Conservation (phyloP, 2,113 vertebrate species). For the Clarias batrachus region DNA sequence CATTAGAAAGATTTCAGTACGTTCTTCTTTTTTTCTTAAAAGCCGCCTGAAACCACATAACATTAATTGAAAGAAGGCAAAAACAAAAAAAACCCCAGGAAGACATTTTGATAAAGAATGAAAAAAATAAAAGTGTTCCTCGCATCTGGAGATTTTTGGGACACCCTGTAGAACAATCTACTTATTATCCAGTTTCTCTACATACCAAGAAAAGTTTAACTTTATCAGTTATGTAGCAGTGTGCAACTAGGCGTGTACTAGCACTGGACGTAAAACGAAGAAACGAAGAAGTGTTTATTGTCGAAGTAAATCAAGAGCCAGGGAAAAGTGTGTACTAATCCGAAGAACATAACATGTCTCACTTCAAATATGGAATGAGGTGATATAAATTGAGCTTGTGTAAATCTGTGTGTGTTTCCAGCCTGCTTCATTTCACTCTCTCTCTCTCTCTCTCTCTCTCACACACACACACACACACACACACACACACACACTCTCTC, state of each 20-base stretch:
- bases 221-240: slow-evolving; percentile 47
- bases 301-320: slow-evolving; percentile 5
- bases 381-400: background rate
- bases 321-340: slow-evolving; percentile 34
- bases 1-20: no score
- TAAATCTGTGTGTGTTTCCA: slow-evolving; percentile 16
- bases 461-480: background rate
- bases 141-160: no score
- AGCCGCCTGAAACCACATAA: no score
- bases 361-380: slow-evolving; percentile 7
- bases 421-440: background rate
- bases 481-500: background rate
- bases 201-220: slow-evolving; percentile 28
- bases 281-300: slow-evolving; percentile 32
- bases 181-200: slow-evolving; percentile 42
- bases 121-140: no score
- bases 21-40: no score
- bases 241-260: slow-evolving; percentile 45
- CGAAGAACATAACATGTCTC: slow-evolving; percentile 26
- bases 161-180: slow-evolving; percentile 12
- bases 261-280: background rate
- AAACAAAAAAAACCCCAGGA: no score
- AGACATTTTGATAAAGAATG: no score
- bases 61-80: no score
- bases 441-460: background rate